Evolutionary conservation across 2,797 vertebrate species (phyloP), one percentile per base, ranked within the genome.

Genomic region (Distichodus sexfasciatus): DNA sequence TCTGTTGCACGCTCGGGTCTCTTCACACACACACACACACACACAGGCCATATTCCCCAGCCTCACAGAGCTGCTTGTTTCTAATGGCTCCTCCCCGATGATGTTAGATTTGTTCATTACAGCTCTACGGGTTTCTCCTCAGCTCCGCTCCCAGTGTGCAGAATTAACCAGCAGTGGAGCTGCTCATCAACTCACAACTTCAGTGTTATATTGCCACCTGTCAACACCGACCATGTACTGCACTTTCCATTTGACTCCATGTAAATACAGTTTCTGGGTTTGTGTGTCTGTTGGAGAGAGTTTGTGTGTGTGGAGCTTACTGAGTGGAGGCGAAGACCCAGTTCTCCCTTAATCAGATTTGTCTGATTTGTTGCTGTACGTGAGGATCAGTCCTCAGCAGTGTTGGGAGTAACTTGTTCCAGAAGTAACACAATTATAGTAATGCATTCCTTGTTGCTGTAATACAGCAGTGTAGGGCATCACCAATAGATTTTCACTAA

Each of bases 141-240:
- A 51, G 5, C 26, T 35, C 17, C 7, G 2, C 24, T 28, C 26
- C 11, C 3, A 46, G 15, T 9, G 41, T 23, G 19, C 35, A 17
- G 33, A n/a, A 46, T 24, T 14, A 24, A 55, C 14, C 4, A 15
- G 31, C 0, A 8, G 2, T 15, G 28, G 21, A 36, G 26, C 44
- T 19, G 6, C 19, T n/a, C 24, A 23, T 6, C n/a, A 26, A 11
- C 10, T 4, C 2, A 3, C 28, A 44, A 9, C 17, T 6, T 44
- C 19, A 21, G 59, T 50, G 26, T 63, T 76, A 15, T 47, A 54
- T 44, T 58, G 51, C 69, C 48, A 64, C 65, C 74, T 76, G 69
- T 60, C 48, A 29, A 48, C 35, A 33, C 14, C 2, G 55, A 26
- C 5, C 12, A 24, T 29, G 58, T 5, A 62, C 44, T 74, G 43